Conservation (phyloP, 1,140 invertebrate genomes). For the Papilio polytes region DNA sequence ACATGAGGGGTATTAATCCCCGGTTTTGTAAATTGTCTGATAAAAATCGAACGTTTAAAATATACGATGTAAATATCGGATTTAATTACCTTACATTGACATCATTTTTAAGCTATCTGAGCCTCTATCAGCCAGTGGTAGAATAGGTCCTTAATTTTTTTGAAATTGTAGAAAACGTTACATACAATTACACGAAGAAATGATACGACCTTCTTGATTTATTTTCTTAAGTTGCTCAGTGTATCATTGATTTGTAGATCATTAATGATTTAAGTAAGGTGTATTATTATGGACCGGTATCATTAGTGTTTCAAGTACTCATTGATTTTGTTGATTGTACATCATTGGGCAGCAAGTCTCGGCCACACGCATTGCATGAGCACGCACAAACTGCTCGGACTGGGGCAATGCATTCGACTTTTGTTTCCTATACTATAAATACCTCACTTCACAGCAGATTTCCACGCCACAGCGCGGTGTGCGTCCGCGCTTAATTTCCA, state of each 20-base stretch:
- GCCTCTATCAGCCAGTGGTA: no score
- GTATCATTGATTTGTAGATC: neutral
- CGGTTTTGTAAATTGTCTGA: no score
- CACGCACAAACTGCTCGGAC: neutral
- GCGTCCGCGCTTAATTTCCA: conserved; percentile 30
- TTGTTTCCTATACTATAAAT: conserved; percentile 53
- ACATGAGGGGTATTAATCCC: no score
- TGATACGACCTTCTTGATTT: neutral
- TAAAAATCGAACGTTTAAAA: no score
- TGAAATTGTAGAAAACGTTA: no score
- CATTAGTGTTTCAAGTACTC: neutral
- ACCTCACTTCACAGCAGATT: conserved; percentile 52
- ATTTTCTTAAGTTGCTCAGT: neutral
- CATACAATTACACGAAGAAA: neutral
- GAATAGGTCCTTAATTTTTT: no score
- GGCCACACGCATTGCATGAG: conserved; percentile 51
- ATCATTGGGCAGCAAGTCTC: neutral
- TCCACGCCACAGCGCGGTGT: conserved; percentile 49
- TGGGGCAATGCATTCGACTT: conserved; percentile 33
- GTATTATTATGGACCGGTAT: neutral
- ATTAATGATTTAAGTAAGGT: neutral
- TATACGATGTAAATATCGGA: no score
- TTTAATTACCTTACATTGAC: no score
- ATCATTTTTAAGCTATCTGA: no score
- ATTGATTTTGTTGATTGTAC: conserved; percentile 10